Evolutionary conservation across 2,888 invertebrate species (phyloP), one percentile per base, ranked within the genome.

Genomic region (Pseudoips prasinana): DNA sequence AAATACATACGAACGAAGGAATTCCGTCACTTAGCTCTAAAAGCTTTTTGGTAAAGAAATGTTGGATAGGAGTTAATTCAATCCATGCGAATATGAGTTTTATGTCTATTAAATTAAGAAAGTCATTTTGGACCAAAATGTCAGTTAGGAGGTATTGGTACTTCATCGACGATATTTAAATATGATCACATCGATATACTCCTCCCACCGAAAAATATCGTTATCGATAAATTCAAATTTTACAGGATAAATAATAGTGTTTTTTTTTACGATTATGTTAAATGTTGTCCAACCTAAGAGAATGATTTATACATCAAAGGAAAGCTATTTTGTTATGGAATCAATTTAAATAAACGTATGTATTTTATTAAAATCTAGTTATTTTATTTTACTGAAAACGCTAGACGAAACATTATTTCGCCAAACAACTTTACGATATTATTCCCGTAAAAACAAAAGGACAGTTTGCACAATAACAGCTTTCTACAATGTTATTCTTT

Each of bases 291-390:
- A 26, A 25, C 26, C 17, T 6, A 18, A 9, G 18, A 18, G 17
- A 25, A 26, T 26, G 17, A 26, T 26, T 26, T 26, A 14, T 26
- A 26, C 9, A 26, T 26, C 18, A 26, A 26, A 25, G 14, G 7
- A 26, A 26, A 26, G 9, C 18, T 26, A 22, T 25, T 8, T 26
- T 18, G 8, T 26, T 26, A 14, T 26, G 18, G 17, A 26, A 26
- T 17, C 14, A 26, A 17, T 18, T 14, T 25, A 26, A 26, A 26
- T 17, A 18, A 18, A 18, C 7, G 14, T 9, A 26, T 25, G 3
- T 25, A 25, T 25, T 25, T 25, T 25, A 25, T 25, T 8, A 8
- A 17, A 25, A 7, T 7, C 6, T 10, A 25, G 25, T 25, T 25
- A 25, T 25, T 25, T 18, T 8, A 25, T 17, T 17, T 25, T 25